Conservation (phyloP, 2,113 vertebrate species). For the human region GRCh38 chr14:78173001-78173500, state of each 20-base stretch:
- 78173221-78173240: slow-evolving; percentile 81
- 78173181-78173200: slow-evolving; percentile 83
- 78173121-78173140: slow-evolving; percentile 78
- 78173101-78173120: slow-evolving; percentile 75
- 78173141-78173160: slow-evolving; percentile 74
- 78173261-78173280: slow-evolving; percentile 90
- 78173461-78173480: slow-evolving; percentile 66
- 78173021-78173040: slow-evolving; percentile 88
- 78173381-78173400: slow-evolving; percentile 87
- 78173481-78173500: slow-evolving; percentile 64
- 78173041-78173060: slow-evolving; percentile 83
- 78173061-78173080: slow-evolving; percentile 75
- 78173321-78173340: slow-evolving; percentile 87
- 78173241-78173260: slow-evolving; percentile 82
- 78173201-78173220: slow-evolving; percentile 84
- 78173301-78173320: slow-evolving; percentile 80
- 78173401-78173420: slow-evolving; percentile 82
- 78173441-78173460: slow-evolving; percentile 82
- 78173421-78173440: slow-evolving; percentile 81
- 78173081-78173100: slow-evolving; percentile 79
- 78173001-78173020: slow-evolving; percentile 86
- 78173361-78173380: slow-evolving; percentile 90
- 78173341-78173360: slow-evolving; percentile 87
- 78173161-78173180: slow-evolving; percentile 76
- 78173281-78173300: slow-evolving; percentile 83